A percentile compares a stretch with the other conserved stretches of the same genome.
These are phyloP conservation scores for Oryzias javanicus DNA, from an alignment of 2,113 vertebrate genomes.

Conservation along the genomic window DNA sequence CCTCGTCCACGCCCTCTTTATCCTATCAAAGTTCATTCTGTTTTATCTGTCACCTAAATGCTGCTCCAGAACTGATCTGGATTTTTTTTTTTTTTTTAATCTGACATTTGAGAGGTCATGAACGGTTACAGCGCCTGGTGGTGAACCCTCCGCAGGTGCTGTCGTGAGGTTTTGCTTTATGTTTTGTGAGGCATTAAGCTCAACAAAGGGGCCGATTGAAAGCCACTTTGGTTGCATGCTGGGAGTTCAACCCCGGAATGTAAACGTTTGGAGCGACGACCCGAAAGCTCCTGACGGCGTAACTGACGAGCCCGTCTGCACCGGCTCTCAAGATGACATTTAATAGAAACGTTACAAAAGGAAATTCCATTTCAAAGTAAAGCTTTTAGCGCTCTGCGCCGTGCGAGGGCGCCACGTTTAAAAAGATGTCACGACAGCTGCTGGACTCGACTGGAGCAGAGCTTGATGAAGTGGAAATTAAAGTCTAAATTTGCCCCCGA, in stretches of 20 bases:
- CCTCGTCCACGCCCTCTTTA: neutral
- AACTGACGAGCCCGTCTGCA: neutral
- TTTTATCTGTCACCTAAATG: neutral
- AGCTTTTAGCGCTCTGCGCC: too few relatives aligned
- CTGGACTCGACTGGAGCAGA: too few relatives aligned
- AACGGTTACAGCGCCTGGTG: neutral
- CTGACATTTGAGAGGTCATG: neutral
- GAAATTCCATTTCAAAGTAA: too few relatives aligned
- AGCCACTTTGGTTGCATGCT: neutral
- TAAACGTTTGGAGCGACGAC: neutral
- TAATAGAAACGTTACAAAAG: too few relatives aligned
- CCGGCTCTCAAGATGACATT: neutral
- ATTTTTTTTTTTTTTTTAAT: neutral
- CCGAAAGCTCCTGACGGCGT: neutral
- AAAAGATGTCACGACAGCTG: too few relatives aligned
- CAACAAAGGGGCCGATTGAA: neutral
- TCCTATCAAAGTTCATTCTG: neutral
- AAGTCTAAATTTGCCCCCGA: too few relatives aligned
- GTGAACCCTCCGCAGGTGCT: neutral
- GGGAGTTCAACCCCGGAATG: neutral
- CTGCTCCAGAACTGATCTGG: neutral
- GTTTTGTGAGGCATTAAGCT: neutral
- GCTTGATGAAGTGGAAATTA: too few relatives aligned
- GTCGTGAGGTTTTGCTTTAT: neutral
- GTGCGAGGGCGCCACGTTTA: too few relatives aligned